A percentile compares a stretch with the other conserved stretches of the same genome.
Evolutionary conservation across 2,113 vertebrate genomes (phyloP).

Genomic region (Hippoglossus stenolepis): DNA sequence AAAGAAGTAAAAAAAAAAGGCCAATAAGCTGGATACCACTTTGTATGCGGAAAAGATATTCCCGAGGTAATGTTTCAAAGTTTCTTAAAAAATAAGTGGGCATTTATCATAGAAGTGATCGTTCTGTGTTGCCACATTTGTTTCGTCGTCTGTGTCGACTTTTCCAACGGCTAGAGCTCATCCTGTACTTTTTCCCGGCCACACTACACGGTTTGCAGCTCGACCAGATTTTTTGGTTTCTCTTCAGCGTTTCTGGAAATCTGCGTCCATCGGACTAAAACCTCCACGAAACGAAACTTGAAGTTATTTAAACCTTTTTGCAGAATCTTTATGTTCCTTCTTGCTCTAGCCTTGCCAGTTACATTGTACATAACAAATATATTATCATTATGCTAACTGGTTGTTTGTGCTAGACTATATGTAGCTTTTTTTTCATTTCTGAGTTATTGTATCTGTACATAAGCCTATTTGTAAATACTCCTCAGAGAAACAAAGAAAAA

Average conservation of each 20-base stretch:
- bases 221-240: slow-evolving; percentile 36
- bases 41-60: slow-evolving; percentile 48
- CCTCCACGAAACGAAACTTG: slow-evolving; percentile 78
- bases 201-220: slow-evolving; percentile 63
- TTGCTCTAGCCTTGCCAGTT: slow-evolving; percentile 73
- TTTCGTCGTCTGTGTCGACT: slow-evolving; percentile 54
- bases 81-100: slow-evolving; percentile 52
- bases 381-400: slow-evolving; percentile 74
- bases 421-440: slow-evolving; percentile 66
- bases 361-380: slow-evolving; percentile 77
- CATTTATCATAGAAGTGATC: slow-evolving; percentile 64
- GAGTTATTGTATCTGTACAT: slow-evolving; percentile 75
- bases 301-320: slow-evolving; percentile 72
- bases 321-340: slow-evolving; percentile 57
- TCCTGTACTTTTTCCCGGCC: slow-evolving; percentile 23
- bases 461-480: slow-evolving; percentile 79
- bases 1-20: slow-evolving; percentile 41
- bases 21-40: slow-evolving; percentile 68
- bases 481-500: slow-evolving; percentile 75
- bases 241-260: slow-evolving; percentile 39
- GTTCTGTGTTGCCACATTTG: slow-evolving; percentile 50
- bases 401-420: slow-evolving; percentile 70
- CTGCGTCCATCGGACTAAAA: slow-evolving; percentile 54
- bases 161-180: slow-evolving; percentile 44
- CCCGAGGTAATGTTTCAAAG: slow-evolving; percentile 38